Percentiles rank a stretch among this genome's conserved stretches.
Evolutionary conservation across 2,113 vertebrate genomes (phyloP).

Genomic region (Syngnathus scovelli): DNA sequence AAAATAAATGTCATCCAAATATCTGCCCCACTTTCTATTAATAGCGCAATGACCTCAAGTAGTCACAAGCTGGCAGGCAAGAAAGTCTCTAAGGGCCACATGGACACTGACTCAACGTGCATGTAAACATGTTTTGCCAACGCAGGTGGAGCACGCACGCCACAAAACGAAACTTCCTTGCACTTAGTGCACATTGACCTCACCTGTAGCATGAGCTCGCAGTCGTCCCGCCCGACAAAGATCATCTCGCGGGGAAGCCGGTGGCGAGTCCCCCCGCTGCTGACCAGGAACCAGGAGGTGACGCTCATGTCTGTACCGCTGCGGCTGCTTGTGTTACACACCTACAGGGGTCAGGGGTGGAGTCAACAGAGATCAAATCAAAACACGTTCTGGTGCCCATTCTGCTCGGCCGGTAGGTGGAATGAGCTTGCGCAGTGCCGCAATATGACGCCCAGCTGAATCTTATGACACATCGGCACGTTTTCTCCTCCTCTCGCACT

Average conservation of each 20-base stretch:
- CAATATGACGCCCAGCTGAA: conserved; percentile 35
- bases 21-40: conserved; percentile 74
- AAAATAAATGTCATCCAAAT: conserved; percentile 53
- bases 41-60: conserved; percentile 54
- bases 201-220: conserved; percentile 99
- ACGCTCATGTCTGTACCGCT: conserved; percentile 86
- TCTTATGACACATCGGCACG: conserved; percentile 33
- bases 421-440: conserved; percentile 34
- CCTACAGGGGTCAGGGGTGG: conserved; percentile 9
- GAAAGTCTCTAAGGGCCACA: conserved; percentile 28
- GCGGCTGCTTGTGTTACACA: conserved; percentile 28
- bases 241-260: conserved; percentile 98
- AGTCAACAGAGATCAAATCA: background rate
- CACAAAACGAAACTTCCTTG: background rate
- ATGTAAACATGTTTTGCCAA: conserved; percentile 6
- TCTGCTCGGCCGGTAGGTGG: conserved; percentile 11
- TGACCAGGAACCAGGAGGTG: conserved; percentile 99
- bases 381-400: background rate
- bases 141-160: background rate
- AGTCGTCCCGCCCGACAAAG: conserved; percentile 98
- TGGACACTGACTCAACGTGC: conserved; percentile 6
- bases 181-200: conserved; percentile 22
- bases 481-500: conserved; percentile 40
- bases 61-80: conserved; percentile 17
- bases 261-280: conserved; percentile 94